phyloP scores from a whole-genome alignment of 2,797 vertebrate genomes.

The Catostomus latipinnis region DNA sequence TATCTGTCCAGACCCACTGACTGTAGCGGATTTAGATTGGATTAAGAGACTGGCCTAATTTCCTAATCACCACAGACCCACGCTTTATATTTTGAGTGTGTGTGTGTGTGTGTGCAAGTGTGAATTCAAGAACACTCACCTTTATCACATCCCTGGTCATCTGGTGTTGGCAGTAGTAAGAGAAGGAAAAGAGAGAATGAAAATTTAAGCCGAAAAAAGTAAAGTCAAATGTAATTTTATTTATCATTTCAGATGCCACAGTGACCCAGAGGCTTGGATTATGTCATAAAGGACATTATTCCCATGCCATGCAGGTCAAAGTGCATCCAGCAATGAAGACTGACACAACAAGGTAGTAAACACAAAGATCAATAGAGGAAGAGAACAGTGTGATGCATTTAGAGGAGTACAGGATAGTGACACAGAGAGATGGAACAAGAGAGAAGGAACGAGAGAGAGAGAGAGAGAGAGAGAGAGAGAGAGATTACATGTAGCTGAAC shows the following conservation, averaged over 20 bases:
- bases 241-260: background rate
- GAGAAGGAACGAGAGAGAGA: conserved; percentile 3
- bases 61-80: background rate
- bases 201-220: background rate
- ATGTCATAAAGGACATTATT: no score
- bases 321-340: background rate
- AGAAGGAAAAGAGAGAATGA: conserved; percentile 48
- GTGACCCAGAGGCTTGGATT: no score
- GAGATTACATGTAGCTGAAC: conserved; percentile 69
- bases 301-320: background rate
- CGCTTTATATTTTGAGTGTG: conserved; percentile 16
- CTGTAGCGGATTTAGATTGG: conserved; percentile 29
- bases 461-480: background rate
- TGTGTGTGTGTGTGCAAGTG: background rate
- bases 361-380: conserved; percentile 43
- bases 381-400: conserved; percentile 6
- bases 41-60: conserved; percentile 40
- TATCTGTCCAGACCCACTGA: conserved; percentile 9
- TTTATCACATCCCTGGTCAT: conserved; percentile 95
- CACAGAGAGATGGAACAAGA: conserved; percentile 1
- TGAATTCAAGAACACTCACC: conserved; percentile 80
- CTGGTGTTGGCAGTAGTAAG: conserved; percentile 82
- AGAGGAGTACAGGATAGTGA: background rate
- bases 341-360: background rate
- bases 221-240: background rate